phyloP scores from a whole-genome alignment of 2,113 vertebrate genomes.

The Zapornia atra region DNA sequence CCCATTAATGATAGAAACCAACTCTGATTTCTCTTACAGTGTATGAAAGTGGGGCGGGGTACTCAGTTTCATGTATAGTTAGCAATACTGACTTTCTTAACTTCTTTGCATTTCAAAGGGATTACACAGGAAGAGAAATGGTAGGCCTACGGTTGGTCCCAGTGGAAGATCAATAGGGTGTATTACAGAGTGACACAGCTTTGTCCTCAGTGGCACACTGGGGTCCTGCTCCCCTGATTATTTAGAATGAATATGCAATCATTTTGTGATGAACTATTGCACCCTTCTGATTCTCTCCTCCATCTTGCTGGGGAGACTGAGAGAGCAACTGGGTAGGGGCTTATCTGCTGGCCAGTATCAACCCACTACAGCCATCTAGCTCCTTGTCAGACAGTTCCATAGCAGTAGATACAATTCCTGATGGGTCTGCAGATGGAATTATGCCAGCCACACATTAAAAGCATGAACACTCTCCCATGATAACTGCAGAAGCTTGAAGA shows the following conservation, averaged over 20 bases:
- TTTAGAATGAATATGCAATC: not conserved
- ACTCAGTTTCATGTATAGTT: not conserved
- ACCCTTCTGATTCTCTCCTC: not conserved
- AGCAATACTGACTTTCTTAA: not conserved
- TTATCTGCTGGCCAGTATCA: not conserved
- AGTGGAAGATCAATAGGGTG: not conserved
- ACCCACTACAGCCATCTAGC: rapidly evolving
- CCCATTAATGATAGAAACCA: not conserved
- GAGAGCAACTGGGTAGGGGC: too few species aligned
- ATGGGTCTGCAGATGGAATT: not conserved
- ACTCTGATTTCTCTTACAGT: not conserved
- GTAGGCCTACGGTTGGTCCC: not conserved
- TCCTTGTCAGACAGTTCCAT: not conserved
- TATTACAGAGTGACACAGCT: not conserved
- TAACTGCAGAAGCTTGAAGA: not conserved
- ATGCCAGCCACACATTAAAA: not conserved
- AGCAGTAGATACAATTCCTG: not conserved
- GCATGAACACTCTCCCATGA: rapidly evolving
- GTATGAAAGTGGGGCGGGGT: not conserved
- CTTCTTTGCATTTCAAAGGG: not conserved
- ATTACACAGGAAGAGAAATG: not conserved
- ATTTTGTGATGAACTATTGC: not conserved
- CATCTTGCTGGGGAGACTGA: not conserved
- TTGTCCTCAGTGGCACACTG: not conserved
- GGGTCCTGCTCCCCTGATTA: not conserved